A percentile compares a stretch with the other conserved stretches of the same genome.
phyloP scores from a whole-genome alignment of 2,797 vertebrate species.

The Gallinago nigripennis region DNA sequence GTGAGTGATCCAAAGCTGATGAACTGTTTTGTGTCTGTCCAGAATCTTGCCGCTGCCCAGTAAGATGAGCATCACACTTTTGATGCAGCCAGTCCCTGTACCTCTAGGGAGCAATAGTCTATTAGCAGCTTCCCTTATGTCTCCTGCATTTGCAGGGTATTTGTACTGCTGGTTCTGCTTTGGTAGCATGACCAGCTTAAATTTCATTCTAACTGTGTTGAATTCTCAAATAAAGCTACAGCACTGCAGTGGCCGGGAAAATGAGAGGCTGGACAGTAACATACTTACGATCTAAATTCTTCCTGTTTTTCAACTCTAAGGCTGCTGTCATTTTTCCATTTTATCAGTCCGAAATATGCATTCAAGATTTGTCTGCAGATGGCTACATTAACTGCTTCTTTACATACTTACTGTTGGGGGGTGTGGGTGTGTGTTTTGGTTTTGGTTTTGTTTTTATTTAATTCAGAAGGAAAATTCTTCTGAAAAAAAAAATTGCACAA shows the following conservation, averaged over 20 bases:
- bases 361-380: neutral
- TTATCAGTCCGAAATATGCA: neutral
- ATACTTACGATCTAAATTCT: constrained; percentile 46
- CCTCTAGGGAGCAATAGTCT: neutral
- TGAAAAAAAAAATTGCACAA: neutral
- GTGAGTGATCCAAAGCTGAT: neutral
- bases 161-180: neutral
- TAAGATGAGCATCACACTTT: neutral
- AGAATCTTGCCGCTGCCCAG: neutral
- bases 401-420: neutral
- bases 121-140: neutral
- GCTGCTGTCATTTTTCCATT: neutral
- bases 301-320: constrained; percentile 32
- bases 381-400: neutral
- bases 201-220: constrained; percentile 48
- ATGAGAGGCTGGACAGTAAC: neutral
- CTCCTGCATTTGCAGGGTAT: neutral
- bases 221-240: constrained; percentile 25
- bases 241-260: neutral
- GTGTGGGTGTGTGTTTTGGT: too few species aligned
- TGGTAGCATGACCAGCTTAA: neutral
- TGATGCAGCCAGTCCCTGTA: neutral
- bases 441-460: neutral
- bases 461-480: constrained; percentile 1
- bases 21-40: neutral